Base-by-base conservation (phyloP, 2,888 invertebrate genomes). In the Lymantria monacha region DNA sequence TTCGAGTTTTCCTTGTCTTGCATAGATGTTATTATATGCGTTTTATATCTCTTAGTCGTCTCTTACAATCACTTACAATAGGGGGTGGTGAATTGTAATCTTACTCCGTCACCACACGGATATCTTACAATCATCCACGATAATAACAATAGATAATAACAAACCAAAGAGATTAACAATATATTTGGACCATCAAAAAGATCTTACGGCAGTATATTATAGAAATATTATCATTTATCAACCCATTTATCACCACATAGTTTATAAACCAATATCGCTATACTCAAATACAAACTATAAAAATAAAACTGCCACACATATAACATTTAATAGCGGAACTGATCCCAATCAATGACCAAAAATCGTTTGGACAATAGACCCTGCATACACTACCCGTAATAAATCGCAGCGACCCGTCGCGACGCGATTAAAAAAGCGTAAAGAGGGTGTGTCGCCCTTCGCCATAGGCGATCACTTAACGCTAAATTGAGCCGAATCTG, bases 401-500 rank as follows among this genome's bases (percentile, higher is more conserved):
- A 76, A 80, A 82, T 80, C 78, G 76, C 69, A 68, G 70, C 73
- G 72, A 78, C 81, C 81, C 82, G 84, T 72, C 69, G 82, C 68
- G 80, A 61, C 53, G 56, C 73, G 75, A 71, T 79, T 73, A 75
- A 79, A 83, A 82, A 81, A 82, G 72, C 79, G 76, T 73, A 78
- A 81, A 79, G 69, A 74, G 75, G 76, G 82, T 69, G 74, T 74
- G 75, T 74, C 76, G 70, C 84, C 82, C 82, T 71, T 70, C 55
- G 63, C 72, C 68, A 74, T 73, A 71, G 73, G 61, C 74, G 78
- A 80, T 80, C 82, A 79, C 81, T 83, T 83, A 76, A 85, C 83
- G 86, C 79, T 84, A 85, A 87, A 87, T 87, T 87, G 80, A 83
- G 73, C 70, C 76, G 83, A 81, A 82, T 76, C 76, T 79, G 76